Evolutionary conservation across 2,888 invertebrate genomes (phyloP), one percentile per base, ranked within the genome.

Genomic region (Kryphioiulus occultus): DNA sequence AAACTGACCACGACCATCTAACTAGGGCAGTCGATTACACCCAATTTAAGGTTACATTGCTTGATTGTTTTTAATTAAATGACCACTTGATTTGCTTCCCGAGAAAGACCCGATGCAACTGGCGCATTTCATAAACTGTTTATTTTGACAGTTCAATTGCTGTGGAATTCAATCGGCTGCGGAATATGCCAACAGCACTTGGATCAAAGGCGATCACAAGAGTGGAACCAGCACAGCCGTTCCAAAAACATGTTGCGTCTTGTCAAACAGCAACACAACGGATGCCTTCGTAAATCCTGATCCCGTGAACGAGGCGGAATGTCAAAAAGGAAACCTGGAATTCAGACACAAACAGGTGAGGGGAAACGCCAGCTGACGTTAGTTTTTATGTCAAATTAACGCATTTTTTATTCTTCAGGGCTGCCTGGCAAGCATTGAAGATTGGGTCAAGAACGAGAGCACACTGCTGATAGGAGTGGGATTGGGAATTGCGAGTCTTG

Each of bases 21-120:
- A 93, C 92, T 86, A 91, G 92, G 59, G 92, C 93, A 86, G 90
- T 93, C 86, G 93, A 93, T 90, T 93, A 92, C 89, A 92, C 92
- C 82, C 93, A 93, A 89, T 92, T 92, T 89, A 92, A 92, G 91
- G 93, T 93, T 10, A 47, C 47, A 17, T 85, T 42, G 53, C 0
- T 35, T 44, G 85, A 84, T 35, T 85, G 19, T 85, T 47, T 68
- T 4, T 68, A 84, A 44, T 17, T 68, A 47, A 26, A 84, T 30
- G 39, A n/a, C 4, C 53, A n/a, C 44, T 4, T n/a, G n/a, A 68
- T 68, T 26, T 26, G 12, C 12, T 26, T 68, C 10, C 26, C 26
- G 1, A 3, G 9, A 1, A 68, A 12, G 26, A 7, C 68, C 26
- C 19, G 10, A 26, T 12, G 39, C 22, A 9, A 59, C 17, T 59